Evolutionary conservation across 1,140 invertebrate species (phyloP), one percentile per base, ranked within the genome.

Genomic region (Drosophila sulfurigaster): DNA sequence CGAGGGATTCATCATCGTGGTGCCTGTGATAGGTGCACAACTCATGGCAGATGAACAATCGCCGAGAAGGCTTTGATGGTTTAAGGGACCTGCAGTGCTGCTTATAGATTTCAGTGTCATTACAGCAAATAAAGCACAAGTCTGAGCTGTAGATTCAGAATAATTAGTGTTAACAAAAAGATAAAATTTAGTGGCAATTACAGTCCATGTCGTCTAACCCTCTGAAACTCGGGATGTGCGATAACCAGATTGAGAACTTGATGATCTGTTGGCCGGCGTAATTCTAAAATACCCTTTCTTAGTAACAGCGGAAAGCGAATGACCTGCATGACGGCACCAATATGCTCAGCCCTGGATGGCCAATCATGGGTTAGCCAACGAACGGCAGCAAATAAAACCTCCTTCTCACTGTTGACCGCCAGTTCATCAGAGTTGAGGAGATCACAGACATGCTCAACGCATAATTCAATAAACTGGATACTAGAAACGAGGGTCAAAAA

Each of bases 311-410:
- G 0, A 30, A 68, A 30, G 1, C 70, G 78, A 11, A 78, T 46
- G 5, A 8, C 20, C 6, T 62, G 10, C 43, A 81, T 54, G 3
- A 82, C 15, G 6, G 28, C 2, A 20, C 5, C 0, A 8, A 57
- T 3, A 6, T 69, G 49, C 8, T 43, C 2, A 0, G 4, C 8
- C 1, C 80, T 66, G 1, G 10, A 13, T 0, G 52, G 7, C 80
- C 80, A 82, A 10, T 82, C 48, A 45, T 81, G 49, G 5, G 43
- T 62, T 3, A 82, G 59, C 80, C 80, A 82, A 20, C 75, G 80
- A 7, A 82, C 25, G 5, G 80, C 78, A 4, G 75, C 48, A 13
- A 63, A 82, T n/a, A 78, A 69, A 5, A 82, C 43, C 46, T 82
- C 80, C 54, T 43, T 51, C 56, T 82, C 80, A 10, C 45, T 69